phyloP scores from a whole-genome alignment of 2,888 invertebrate species.

The Catonia carolina region DNA sequence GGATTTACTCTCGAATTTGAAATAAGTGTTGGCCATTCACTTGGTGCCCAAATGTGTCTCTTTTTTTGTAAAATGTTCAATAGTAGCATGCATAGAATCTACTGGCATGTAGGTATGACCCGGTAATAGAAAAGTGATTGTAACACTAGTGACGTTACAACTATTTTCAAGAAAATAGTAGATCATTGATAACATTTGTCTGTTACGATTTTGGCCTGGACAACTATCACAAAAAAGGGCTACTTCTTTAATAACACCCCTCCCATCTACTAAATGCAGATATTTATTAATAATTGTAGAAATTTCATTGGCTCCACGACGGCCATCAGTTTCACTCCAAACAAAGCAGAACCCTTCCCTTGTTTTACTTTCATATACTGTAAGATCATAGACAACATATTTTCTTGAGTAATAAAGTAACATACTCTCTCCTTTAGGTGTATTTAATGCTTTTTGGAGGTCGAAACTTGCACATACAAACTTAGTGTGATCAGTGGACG shows the following conservation, averaged over 20 bases:
- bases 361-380: conserved; percentile 33
- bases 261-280: conserved; percentile 33
- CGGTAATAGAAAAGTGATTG: conserved; percentile 36
- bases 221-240: conserved; percentile 32
- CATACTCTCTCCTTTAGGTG: conserved; percentile 34
- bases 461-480: conserved; percentile 27
- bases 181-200: conserved; percentile 20
- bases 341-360: conserved; percentile 31
- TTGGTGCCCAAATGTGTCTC: conserved; percentile 27
- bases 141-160: conserved; percentile 30
- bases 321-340: conserved; percentile 36
- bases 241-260: conserved; percentile 18
- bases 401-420: conserved; percentile 33
- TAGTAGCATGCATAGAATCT: conserved; percentile 28
- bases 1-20: conserved; percentile 24
- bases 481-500: neutral
- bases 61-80: conserved; percentile 23
- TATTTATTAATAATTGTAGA: conserved; percentile 32
- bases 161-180: conserved; percentile 28
- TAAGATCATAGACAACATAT: conserved; percentile 33
- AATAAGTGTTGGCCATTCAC: conserved; percentile 29
- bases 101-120: conserved; percentile 39
- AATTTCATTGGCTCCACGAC: conserved; percentile 36
- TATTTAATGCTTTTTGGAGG: conserved; percentile 35
- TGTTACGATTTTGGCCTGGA: conserved; percentile 31